A percentile compares a stretch with the other conserved stretches of the same genome.
Conservation (phyloP, 1,140 invertebrate species). For the Latrodectus geometricus region DNA sequence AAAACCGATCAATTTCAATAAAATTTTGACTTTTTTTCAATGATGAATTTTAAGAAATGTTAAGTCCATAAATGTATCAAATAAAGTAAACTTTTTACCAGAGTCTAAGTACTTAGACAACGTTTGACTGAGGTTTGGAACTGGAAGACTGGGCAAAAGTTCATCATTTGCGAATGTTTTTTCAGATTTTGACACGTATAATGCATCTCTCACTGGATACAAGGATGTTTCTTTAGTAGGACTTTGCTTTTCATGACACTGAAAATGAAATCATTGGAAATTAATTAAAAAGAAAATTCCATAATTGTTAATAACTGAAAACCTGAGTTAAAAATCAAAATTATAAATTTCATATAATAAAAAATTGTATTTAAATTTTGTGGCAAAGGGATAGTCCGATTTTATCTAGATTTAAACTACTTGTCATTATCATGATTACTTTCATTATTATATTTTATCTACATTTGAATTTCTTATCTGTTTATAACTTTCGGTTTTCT, state of each 20-base stretch:
- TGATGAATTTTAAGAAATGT: neutral
- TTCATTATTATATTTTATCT: no score
- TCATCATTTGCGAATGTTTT: slow-evolving; percentile 65
- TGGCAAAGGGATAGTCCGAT: no score
- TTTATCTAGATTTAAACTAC: no score
- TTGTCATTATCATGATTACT: no score
- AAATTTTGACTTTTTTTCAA: neutral
- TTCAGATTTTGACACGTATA: slow-evolving; percentile 35
- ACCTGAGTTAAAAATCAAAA: no score
- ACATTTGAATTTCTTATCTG: no score
- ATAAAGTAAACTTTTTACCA: slow-evolving; percentile 62
- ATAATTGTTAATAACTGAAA: no score
- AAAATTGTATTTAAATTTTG: no score
- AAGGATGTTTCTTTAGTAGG: neutral
- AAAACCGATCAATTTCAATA: neutral
- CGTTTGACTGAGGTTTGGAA: slow-evolving; percentile 66
- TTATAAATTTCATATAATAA: no score
- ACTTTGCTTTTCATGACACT: neutral
- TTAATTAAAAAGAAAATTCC: no score
- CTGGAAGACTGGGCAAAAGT: slow-evolving; percentile 61
- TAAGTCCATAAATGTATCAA: neutral
- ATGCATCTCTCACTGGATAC: slow-evolving; percentile 32
- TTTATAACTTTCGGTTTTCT: no score
- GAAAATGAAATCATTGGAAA: neutral
- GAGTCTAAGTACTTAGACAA: slow-evolving; percentile 69